Conservation (phyloP, 1,140 invertebrate species). For the Tetramorium parvispinum region DNA sequence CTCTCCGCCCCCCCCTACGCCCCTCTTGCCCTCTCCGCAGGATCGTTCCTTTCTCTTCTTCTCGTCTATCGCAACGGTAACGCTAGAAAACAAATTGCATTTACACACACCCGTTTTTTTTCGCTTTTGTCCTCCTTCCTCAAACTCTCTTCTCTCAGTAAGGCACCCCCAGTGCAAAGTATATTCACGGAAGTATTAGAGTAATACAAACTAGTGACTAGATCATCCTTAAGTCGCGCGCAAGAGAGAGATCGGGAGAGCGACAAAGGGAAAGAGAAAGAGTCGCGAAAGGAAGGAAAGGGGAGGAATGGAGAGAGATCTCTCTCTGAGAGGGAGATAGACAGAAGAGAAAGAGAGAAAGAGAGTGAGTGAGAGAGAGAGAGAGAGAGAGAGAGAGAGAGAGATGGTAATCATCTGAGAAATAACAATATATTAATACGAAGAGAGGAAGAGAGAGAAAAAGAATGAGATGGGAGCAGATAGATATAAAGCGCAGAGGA, state of each 20-base stretch:
- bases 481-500: conserved; percentile 30
- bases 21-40: background rate
- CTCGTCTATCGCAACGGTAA: conserved; percentile 55
- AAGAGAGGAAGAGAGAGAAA: conserved; percentile 16
- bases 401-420: background rate
- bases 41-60: conserved; percentile 8
- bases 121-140: conserved; percentile 49
- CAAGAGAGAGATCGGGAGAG: conserved; percentile 69
- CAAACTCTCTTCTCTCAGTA: conserved; percentile 73
- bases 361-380: background rate
- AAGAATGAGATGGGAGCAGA: conserved; percentile 27
- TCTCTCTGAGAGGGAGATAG: background rate
- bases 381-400: background rate
- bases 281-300: conserved; percentile 7
- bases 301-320: background rate
- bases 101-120: conserved; percentile 32
- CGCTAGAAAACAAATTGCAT: conserved; percentile 68
- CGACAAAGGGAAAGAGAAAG: conserved; percentile 59
- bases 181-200: conserved; percentile 79
- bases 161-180: conserved; percentile 80
- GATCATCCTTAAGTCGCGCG: conserved; percentile 78
- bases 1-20: background rate
- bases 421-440: no score
- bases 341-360: conserved; percentile 54
- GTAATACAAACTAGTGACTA: conserved; percentile 80